Evolutionary conservation across 2,888 invertebrate species (phyloP).

Genomic region (Orchestes rusci): DNA sequence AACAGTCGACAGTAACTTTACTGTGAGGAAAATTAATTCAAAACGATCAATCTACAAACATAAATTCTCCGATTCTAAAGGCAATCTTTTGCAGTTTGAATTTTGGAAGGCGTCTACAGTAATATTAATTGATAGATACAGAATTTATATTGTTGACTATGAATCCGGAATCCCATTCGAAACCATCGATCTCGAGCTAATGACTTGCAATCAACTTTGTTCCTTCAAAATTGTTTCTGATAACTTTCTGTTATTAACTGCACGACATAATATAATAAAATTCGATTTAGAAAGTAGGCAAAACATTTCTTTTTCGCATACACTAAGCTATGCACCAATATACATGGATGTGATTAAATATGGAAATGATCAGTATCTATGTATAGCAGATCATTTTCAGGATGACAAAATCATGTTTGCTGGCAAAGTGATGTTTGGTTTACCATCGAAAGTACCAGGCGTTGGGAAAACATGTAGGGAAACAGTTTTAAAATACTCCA

Average conservation of each 20-base stretch:
- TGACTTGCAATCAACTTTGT: slow-evolving; percentile 28
- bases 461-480: slow-evolving; percentile 26
- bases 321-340: slow-evolving; percentile 26
- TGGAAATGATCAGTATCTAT: slow-evolving; percentile 24
- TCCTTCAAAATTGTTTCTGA: slow-evolving; percentile 22
- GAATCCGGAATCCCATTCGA: slow-evolving; percentile 16
- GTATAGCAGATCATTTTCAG: slow-evolving; percentile 26
- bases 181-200: slow-evolving; percentile 26
- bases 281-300: slow-evolving; percentile 25
- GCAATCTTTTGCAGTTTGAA: slow-evolving; percentile 26
- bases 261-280: slow-evolving; percentile 30
- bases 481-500: slow-evolving; percentile 22
- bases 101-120: slow-evolving; percentile 24
- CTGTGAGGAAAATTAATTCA: slow-evolving; percentile 23
- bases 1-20: slow-evolving; percentile 18
- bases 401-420: slow-evolving; percentile 30
- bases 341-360: slow-evolving; percentile 27
- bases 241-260: slow-evolving; percentile 22
- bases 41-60: slow-evolving; percentile 12
- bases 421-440: slow-evolving; percentile 26
- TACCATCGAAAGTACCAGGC: slow-evolving; percentile 29
- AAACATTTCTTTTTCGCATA: slow-evolving; percentile 22
- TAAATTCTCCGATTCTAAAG: slow-evolving; percentile 4
- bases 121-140: slow-evolving; percentile 25
- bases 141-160: slow-evolving; percentile 25